phyloP scores from a whole-genome alignment of 2,888 invertebrate species.

The Callyntrura guangdongensis region DNA sequence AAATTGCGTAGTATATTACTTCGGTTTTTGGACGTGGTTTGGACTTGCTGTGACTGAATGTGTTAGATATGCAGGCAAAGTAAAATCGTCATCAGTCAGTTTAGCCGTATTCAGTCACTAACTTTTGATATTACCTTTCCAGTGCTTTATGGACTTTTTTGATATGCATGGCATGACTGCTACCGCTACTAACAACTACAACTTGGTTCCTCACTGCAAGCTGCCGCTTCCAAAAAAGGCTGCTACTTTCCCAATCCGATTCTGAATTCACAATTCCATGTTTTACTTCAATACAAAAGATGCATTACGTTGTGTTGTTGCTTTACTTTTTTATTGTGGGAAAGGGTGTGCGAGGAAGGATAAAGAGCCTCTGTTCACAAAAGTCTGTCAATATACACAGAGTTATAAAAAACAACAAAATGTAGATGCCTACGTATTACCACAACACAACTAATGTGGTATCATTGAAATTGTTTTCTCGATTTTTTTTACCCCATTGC shows the following conservation, averaged over 20 bases:
- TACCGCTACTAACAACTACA: conserved; percentile 31
- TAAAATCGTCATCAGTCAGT: conserved; percentile 74
- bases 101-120: conserved; percentile 70
- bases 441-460: not conserved
- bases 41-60: conserved; percentile 18
- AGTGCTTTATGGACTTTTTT: conserved; percentile 61
- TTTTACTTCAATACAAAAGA: not conserved
- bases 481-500: not conserved
- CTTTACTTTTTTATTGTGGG: not conserved
- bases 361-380: not conserved
- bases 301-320: not conserved
- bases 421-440: not conserved
- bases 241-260: not conserved
- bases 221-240: not conserved
- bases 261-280: conserved; percentile 21
- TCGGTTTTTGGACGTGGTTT: conserved; percentile 39
- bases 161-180: conserved; percentile 62
- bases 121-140: conserved; percentile 75
- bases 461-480: not conserved
- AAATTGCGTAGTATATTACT: conserved; percentile 52
- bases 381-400: not conserved
- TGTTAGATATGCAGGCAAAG: conserved; percentile 66
- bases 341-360: not conserved
- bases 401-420: not conserved
- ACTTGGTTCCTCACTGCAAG: not conserved